Evolutionary conservation across 2,888 invertebrate species (phyloP).

Genomic region (Prosopocoilus inquinatus): DNA sequence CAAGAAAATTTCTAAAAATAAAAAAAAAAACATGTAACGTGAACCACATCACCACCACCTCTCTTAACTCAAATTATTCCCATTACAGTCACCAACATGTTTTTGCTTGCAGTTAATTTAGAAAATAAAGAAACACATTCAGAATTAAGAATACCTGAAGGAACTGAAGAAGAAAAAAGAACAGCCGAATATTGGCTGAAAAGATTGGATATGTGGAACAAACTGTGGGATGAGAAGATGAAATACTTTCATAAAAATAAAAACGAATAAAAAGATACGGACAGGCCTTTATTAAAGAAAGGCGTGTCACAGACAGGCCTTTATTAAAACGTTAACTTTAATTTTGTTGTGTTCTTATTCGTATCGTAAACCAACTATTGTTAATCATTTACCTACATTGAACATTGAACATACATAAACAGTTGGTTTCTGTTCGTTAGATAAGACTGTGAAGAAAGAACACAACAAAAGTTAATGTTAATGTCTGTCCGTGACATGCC

Average conservation of each 20-base stretch:
- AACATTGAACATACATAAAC: not conserved
- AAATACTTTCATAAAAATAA: not conserved
- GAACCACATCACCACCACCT: no score
- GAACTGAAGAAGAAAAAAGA: constrained; percentile 16
- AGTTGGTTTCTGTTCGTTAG: not conserved
- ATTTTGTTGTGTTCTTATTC: not conserved
- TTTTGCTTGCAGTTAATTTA: constrained; percentile 6
- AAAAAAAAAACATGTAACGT: not conserved
- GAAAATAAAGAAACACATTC: constrained; percentile 8
- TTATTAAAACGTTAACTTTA: constrained; percentile 6
- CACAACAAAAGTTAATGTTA: constrained; percentile 5
- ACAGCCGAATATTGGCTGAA: constrained; percentile 41
- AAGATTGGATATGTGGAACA: constrained; percentile 40
- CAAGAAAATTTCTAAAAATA: not conserved
- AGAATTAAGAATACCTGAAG: constrained; percentile 2
- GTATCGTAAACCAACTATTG: no score
- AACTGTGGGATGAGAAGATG: constrained; percentile 32
- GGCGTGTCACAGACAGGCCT: constrained; percentile 2
- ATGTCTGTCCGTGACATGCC: not conserved
- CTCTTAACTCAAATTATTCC: no score
- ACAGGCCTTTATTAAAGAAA: no score
- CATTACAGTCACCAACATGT: not conserved
- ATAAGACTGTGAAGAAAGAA: not conserved
- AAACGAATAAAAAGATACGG: not conserved
- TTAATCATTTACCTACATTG: no score